Evolutionary conservation across 2,888 invertebrate species (phyloP), one percentile per base, ranked within the genome.

Genomic region (Meliscaeva auricollis): DNA sequence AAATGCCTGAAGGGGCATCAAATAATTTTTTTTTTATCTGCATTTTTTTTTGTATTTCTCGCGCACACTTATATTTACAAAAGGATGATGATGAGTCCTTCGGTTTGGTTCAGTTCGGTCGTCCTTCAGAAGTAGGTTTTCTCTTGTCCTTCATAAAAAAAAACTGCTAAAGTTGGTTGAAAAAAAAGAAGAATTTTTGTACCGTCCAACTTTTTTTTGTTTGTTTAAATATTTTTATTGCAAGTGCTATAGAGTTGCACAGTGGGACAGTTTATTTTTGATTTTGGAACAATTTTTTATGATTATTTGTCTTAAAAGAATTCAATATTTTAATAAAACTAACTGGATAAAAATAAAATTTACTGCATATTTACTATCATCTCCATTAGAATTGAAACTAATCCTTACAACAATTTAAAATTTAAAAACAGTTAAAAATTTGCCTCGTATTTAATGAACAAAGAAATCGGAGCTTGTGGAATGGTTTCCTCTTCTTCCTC

Each of bases 1-100:
- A 84, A 84, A 80, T 60, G 80, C 84, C 72, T 54, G 56, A 80
- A 79, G 84, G 80, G 70, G 69, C 84, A 79, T 79, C 62, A 78
- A 69, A 78, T 62, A 60, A 13, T 22, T 41, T 58, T 62, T 41
- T 58, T 62, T 41, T 64, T 80, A 62, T 78, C 70, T 60, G 9
- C 22, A 13, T 20, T 58, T 38, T 41, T 11, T 6, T 46, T 77
- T 68, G 32, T 56, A 64, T 74, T 73, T 74, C 35, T 56, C 73
- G 54, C 68, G 56, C 56, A 15, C 41, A 60, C 41, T 44, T 60
- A 56, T 44, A 26, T 38, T 66, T 52, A 84, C 66, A 70, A 84
- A 75, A 70, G 79, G 38, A 58, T 54, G 64, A 60, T 60, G 46
- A 83, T 73, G 77, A 77, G 83, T 64, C 73, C 64, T 75, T 77